Evolutionary conservation across 2,888 invertebrate genomes (phyloP).

Genomic region (Onchidella celtica): DNA sequence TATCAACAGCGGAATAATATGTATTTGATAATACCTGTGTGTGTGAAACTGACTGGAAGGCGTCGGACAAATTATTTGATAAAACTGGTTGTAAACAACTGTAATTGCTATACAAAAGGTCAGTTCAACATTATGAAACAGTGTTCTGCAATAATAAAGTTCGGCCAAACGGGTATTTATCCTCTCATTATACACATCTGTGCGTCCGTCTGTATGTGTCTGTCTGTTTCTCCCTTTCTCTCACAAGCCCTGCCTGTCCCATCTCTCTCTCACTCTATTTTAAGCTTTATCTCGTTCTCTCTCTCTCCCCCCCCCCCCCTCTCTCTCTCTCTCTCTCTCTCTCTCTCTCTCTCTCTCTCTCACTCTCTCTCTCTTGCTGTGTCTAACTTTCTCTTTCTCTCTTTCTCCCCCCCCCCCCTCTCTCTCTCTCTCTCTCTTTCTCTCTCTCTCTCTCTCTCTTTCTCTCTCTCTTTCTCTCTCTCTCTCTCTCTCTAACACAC

Average conservation of each 20-base stretch:
- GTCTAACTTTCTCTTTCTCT: background rate
- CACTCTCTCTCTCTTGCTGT: background rate
- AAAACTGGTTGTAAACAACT: no score
- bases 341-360: background rate
- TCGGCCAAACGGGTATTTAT: no score
- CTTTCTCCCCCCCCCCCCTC: background rate
- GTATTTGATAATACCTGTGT: no score
- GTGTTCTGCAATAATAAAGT: no score
- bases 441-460: background rate
- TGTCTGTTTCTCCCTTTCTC: background rate
- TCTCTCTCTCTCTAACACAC: no score
- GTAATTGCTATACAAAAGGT: no score
- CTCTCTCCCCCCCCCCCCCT: background rate
- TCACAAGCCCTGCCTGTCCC: background rate
- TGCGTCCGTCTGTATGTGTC: background rate
- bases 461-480: background rate
- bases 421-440: background rate
- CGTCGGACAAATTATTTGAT: no score
- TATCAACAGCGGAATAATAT: no score
- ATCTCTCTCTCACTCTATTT: background rate
- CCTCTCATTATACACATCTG: no score
- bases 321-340: background rate
- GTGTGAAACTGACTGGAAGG: no score
- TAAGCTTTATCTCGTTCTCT: background rate
- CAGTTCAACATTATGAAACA: no score